These are phyloP conservation scores for Gymnoscopelus braueri DNA, from an alignment of 2,797 vertebrate species.

Conservation along the genomic window DNA sequence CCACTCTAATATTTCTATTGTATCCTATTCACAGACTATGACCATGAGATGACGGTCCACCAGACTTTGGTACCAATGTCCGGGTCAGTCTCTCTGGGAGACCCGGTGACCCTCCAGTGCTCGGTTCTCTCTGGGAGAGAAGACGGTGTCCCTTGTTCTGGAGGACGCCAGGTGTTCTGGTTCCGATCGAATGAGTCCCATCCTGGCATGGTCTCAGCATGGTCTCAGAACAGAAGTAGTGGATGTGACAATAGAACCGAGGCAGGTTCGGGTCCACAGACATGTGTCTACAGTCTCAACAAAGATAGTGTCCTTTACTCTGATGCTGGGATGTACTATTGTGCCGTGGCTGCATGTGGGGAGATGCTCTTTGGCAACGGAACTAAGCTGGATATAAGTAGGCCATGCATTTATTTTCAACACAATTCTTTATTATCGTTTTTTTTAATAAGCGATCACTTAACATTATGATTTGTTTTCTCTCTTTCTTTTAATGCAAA, in stretches of 20 bases:
- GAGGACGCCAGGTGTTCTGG: slow-evolving; percentile 35
- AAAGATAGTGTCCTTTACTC: slow-evolving; percentile 27
- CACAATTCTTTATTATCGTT: too few species aligned
- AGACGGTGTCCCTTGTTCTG: not conserved
- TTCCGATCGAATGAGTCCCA: slow-evolving; percentile 14
- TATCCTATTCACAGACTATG: too few species aligned
- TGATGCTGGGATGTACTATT: slow-evolving; percentile 50
- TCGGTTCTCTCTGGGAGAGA: slow-evolving; percentile 29
- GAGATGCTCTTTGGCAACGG: slow-evolving; percentile 50
- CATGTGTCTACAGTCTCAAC: slow-evolving; percentile 46
- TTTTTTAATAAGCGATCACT: too few species aligned
- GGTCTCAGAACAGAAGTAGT: not conserved
- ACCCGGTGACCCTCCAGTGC: slow-evolving; percentile 45
- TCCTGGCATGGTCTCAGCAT: slow-evolving; percentile 6
- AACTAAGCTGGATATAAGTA: slow-evolving; percentile 25
- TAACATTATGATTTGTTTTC: too few species aligned
- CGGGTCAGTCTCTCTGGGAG: slow-evolving; percentile 18
- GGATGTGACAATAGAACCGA: slow-evolving; percentile 17
- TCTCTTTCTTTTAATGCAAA: too few species aligned
- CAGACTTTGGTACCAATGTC: not conserved
- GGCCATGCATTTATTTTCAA: slow-evolving; percentile 35
- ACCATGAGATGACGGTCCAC: too few species aligned
- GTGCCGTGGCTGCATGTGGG: slow-evolving; percentile 59
- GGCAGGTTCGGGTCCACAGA: slow-evolving; percentile 3
- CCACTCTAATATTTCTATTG: too few species aligned